phyloP scores from a whole-genome alignment of 2,797 vertebrate species.

The Myotis findleyi region DNA sequence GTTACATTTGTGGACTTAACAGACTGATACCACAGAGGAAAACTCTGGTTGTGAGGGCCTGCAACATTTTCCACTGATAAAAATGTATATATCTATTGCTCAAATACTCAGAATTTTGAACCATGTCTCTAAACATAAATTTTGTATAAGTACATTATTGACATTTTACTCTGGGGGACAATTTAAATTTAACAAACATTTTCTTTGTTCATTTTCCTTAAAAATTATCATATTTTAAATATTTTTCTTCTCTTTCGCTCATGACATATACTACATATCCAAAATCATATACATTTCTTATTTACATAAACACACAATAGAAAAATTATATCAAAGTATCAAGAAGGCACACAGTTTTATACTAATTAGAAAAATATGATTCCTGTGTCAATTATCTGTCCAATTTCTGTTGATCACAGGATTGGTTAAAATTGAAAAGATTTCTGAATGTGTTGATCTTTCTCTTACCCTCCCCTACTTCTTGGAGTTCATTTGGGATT shows the following conservation, averaged over 20 bases:
- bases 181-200: conserved; percentile 1
- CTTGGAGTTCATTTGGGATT: not conserved
- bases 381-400: not conserved
- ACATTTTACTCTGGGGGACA: not conserved
- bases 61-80: not conserved
- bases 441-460: not conserved
- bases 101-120: not conserved
- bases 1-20: not conserved
- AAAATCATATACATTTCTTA: not conserved
- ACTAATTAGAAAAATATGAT: conserved; percentile 23
- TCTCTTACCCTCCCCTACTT: not conserved
- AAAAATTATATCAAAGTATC: not conserved
- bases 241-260: not conserved
- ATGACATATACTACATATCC: not conserved
- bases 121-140: not conserved
- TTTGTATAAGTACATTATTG: not conserved
- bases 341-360: not conserved
- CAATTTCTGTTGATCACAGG: not conserved
- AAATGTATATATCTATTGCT: not conserved
- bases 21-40: not conserved
- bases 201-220: not conserved
- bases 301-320: not conserved
- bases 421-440: not conserved
- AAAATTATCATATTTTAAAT: not conserved
- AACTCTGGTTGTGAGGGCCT: not conserved